A percentile compares a stretch with the other conserved stretches of the same genome.
Conservation (phyloP, 2,888 invertebrate genomes). For the Hyles lineata region DNA sequence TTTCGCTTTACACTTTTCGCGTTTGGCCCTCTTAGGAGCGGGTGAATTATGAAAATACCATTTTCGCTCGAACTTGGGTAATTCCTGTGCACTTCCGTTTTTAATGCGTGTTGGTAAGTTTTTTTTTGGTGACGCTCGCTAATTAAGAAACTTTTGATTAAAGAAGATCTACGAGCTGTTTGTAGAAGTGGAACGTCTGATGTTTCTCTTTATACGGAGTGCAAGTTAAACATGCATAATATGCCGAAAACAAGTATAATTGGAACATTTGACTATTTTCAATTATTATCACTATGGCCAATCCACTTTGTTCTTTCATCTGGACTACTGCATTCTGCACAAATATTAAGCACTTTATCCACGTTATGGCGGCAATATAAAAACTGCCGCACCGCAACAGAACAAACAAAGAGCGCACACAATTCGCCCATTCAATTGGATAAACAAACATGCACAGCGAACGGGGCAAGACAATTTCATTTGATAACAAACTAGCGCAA, state of each 20-base stretch:
- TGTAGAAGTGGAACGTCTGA: no score
- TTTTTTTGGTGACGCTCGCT: no score
- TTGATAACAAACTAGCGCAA: conserved; percentile 34
- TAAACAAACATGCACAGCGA: not conserved
- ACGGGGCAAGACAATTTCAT: conserved; percentile 11
- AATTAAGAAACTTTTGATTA: no score
- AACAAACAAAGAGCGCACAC: not conserved
- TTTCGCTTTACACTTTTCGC: conserved; percentile 27
- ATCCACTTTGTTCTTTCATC: no score
- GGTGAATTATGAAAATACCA: not conserved
- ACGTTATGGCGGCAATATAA: not conserved
- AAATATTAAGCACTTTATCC: not conserved
- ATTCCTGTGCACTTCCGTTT: not conserved
- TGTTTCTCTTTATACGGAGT: no score
- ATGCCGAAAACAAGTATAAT: no score
- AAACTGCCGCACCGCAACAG: not conserved
- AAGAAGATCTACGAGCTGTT: no score
- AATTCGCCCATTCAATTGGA: not conserved
- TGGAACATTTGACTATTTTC: no score
- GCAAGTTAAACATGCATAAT: no score
- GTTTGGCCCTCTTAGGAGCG: not conserved
- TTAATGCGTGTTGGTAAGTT: no score
- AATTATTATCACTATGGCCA: no score
- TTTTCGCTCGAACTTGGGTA: not conserved
- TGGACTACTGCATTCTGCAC: no score